Evolutionary conservation across 2,113 vertebrate species (phyloP).

Genomic region (Centropus unirufus): DNA sequence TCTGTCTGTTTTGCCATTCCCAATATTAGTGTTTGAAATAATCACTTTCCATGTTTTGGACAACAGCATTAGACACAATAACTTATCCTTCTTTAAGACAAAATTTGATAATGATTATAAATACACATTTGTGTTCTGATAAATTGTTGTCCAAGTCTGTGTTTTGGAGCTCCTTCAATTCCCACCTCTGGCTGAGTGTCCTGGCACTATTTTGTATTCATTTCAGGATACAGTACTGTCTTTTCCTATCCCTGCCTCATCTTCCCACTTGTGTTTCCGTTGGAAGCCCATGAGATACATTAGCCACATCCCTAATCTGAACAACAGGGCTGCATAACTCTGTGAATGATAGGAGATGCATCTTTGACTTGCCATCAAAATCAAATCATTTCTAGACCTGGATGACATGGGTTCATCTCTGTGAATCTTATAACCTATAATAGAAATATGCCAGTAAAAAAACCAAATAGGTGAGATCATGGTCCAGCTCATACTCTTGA

Average conservation of each 20-base stretch:
- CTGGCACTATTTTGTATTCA: neutral
- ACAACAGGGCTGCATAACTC: neutral
- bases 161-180: neutral
- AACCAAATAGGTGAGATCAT: neutral
- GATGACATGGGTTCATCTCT: neutral
- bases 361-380: neutral
- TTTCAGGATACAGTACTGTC: neutral
- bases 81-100: neutral
- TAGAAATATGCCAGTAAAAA: neutral
- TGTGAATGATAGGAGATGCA: neutral
- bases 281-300: neutral
- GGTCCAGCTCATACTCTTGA: neutral
- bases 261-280: neutral
- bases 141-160: neutral
- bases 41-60: neutral
- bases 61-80: neutral
- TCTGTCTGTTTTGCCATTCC: neutral
- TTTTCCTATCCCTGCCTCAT: neutral
- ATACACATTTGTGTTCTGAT: neutral
- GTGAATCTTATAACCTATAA: neutral
- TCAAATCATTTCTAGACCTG: neutral
- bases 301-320: neutral
- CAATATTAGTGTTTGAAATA: neutral
- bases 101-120: neutral
- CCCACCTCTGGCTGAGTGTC: neutral